Evolutionary conservation across 2,113 vertebrate genomes (phyloP), one percentile per base, ranked within the genome.

Genomic region (Neolamprologus longior): DNA sequence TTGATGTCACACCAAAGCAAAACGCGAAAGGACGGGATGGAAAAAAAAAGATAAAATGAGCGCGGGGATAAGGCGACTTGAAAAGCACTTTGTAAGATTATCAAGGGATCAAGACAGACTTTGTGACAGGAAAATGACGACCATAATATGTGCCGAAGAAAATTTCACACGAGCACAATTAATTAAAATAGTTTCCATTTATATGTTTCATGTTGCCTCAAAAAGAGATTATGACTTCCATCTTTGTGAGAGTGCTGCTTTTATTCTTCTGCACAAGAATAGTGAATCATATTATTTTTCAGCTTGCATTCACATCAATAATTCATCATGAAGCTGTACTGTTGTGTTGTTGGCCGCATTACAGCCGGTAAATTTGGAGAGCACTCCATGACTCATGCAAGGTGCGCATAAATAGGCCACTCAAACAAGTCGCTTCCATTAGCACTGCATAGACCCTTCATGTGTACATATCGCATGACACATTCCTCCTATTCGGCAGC

Each of bases 381-480:
- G 88, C 45, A 21, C 85, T 86, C 73, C 80, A 50, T 91, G 92
- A 90, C 53, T 92, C 90, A 90, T 54, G 61, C 12, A 17, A 78
- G 85, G 90, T 80, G 73, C 73, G 79, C 86, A 73, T 13, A 90
- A 93, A 90, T 81, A 93, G 88, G 90, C 88, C 90, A 78, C 90
- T 92, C 58, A 37, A 87, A 83, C 84, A 86, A 85, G 80, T 82
- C 90, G 86, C 85, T 54, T 88, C 88, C 92, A 92, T 92, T 92
- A 91, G 86, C 82, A 9, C 14, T 83, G 79, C 83, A 84, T 81
- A 73, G 47, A 88, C 47, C 37, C 83, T 89, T 35, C 81, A 31
- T 81, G 52, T 26, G 40, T 45, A 83, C 86, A 63, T 83, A 93
- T 92, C 92, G 40, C 84, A 94, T 42, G 97, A 97, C 58, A 97